Evolutionary conservation across 2,113 vertebrate genomes (phyloP).

Genomic region (Eulemur rufifrons): DNA sequence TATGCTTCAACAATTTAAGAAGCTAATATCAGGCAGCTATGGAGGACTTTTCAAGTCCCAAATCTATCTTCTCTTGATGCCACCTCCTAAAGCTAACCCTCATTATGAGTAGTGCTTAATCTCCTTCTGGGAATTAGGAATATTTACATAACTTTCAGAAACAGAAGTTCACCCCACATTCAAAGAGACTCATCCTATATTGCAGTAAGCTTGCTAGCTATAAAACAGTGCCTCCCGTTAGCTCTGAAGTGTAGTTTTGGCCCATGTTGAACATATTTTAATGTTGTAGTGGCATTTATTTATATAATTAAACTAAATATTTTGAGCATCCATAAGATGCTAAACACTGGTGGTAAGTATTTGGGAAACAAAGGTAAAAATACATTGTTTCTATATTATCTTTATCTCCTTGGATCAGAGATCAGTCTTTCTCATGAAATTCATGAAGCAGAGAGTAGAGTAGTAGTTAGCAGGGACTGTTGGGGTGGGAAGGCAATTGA

Average conservation of each 20-base stretch:
- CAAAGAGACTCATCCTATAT: not conserved
- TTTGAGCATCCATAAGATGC: not conserved
- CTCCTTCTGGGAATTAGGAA: not conserved
- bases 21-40: not conserved
- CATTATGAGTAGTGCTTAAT: not conserved
- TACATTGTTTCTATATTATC: not conserved
- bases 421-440: not conserved
- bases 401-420: not conserved
- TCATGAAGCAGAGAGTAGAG: not conserved
- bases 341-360: not conserved
- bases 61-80: not conserved
- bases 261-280: not conserved
- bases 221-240: not conserved
- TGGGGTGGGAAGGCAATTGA: too few species aligned
- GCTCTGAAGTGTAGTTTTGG: not conserved
- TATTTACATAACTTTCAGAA: conserved; percentile 31
- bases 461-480: not conserved
- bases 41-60: not conserved
- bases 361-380: conserved; percentile 24
- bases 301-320: conserved; percentile 6
- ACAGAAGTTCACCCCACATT: not conserved
- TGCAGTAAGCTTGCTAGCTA: not conserved
- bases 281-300: not conserved
- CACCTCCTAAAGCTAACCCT: not conserved
- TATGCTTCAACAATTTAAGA: not conserved